Conservation (phyloP, 2,888 invertebrate genomes). For the Agonopterix alstromeriana region DNA sequence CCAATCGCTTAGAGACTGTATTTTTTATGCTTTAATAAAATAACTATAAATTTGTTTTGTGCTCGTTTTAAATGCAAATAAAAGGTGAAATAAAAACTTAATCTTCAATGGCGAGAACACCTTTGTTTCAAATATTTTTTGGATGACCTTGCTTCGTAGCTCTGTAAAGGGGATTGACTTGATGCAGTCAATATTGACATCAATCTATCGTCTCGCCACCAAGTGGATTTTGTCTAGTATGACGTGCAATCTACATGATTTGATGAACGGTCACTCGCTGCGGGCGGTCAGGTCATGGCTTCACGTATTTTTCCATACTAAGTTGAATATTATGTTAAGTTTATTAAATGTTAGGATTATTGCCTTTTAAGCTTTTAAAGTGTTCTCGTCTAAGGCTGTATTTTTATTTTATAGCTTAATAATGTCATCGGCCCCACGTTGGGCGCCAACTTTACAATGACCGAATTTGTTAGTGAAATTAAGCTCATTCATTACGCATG, state of each 20-base stretch:
- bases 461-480: neutral
- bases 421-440: slow-evolving; percentile 1
- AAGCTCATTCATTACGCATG: too few species aligned
- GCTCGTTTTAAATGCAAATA: too few species aligned
- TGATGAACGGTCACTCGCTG: slow-evolving; percentile 1
- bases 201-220: neutral
- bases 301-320: neutral
- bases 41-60: too few species aligned
- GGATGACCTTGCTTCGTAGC: too few species aligned
- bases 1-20: neutral
- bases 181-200: neutral
- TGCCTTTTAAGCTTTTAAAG: neutral
- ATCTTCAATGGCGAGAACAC: too few species aligned
- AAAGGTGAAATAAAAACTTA: too few species aligned
- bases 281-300: slow-evolving; percentile 3
- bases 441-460: slow-evolving; percentile 4
- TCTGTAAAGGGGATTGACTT: too few species aligned
- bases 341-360: neutral
- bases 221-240: neutral
- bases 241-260: neutral
- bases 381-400: too few species aligned
- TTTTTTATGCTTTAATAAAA: neutral
- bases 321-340: neutral
- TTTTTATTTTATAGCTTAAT: neutral
- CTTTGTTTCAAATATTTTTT: too few species aligned